Percentiles rank a stretch among this genome's conserved stretches.
phyloP scores from a whole-genome alignment of 2,113 vertebrate species.

The Hydrochoerus hydrochaeris region DNA sequence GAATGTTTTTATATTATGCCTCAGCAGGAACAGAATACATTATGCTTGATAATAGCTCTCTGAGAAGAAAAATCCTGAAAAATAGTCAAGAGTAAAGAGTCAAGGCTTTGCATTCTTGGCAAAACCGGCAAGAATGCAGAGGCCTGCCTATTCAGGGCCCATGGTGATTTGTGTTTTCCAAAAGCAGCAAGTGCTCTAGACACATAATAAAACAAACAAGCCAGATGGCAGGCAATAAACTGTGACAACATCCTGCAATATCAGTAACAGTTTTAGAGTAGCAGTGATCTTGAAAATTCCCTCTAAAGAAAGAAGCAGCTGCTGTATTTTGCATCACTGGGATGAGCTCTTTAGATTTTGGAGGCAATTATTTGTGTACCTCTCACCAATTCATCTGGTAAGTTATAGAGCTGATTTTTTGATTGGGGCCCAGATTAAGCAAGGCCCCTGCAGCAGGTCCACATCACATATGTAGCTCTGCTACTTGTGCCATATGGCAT shows the following conservation, averaged over 20 bases:
- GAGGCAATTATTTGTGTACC: not conserved
- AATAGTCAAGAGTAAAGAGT: not conserved
- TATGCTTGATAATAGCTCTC: not conserved
- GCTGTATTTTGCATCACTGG: not conserved
- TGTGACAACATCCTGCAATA: not conserved
- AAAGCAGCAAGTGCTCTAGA: not conserved
- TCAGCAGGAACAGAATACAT: not conserved
- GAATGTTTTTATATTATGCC: not conserved
- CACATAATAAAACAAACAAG: not conserved
- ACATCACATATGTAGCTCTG: not conserved
- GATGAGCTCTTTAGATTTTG: not conserved
- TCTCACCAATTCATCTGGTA: not conserved
- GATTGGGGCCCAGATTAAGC: not conserved
- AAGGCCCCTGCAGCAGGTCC: not conserved
- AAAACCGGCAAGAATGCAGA: not conserved
- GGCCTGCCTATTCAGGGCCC: not conserved
- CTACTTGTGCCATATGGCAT: not conserved
- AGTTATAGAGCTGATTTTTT: not conserved
- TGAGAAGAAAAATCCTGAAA: not conserved
- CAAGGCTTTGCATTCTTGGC: not conserved
- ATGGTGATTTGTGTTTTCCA: not conserved
- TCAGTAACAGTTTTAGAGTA: not conserved
- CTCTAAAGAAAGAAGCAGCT: not conserved
- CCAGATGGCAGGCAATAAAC: not conserved
- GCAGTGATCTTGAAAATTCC: not conserved